These are phyloP conservation scores for Himantopus leucocephalus DNA, from an alignment of 2,113 vertebrate species.

Conservation along the genomic window DNA sequence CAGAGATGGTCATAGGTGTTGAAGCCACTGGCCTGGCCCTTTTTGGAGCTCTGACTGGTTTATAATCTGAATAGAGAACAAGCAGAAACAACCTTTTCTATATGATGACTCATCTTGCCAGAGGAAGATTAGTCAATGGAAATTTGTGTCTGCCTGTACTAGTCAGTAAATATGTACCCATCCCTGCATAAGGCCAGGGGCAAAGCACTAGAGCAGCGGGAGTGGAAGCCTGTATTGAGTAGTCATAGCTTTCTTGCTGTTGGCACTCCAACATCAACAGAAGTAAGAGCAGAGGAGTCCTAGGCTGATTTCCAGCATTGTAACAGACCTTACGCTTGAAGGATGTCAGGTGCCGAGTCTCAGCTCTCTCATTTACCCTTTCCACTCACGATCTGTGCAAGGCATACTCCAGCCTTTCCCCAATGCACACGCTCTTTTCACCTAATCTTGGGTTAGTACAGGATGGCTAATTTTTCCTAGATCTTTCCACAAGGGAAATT, in stretches of 20 bases:
- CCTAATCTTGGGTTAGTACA: background rate
- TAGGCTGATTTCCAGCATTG: constrained; percentile 41
- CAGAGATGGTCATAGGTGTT: background rate
- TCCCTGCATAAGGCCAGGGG: background rate
- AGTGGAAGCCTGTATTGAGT: background rate
- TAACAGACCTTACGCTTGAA: background rate
- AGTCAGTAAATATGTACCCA: background rate
- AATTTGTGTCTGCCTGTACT: constrained; percentile 12
- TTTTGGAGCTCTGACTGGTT: background rate
- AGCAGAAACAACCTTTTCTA: background rate
- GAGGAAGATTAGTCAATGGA: constrained; percentile 31
- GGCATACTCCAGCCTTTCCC: background rate
- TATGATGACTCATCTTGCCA: background rate
- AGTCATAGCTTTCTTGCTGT: background rate
- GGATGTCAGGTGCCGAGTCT: background rate
- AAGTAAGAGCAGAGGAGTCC: constrained; percentile 26
- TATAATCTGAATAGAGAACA: background rate
- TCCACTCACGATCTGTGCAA: background rate
- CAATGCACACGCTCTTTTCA: background rate
- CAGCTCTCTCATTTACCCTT: background rate
- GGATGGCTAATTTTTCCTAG: background rate
- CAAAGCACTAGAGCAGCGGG: background rate
- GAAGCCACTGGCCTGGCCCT: background rate
- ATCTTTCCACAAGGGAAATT: background rate
- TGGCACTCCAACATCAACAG: constrained; percentile 1